phyloP scores from a whole-genome alignment of 2,888 invertebrate genomes.

The Lordiphosa fenestrarum region DNA sequence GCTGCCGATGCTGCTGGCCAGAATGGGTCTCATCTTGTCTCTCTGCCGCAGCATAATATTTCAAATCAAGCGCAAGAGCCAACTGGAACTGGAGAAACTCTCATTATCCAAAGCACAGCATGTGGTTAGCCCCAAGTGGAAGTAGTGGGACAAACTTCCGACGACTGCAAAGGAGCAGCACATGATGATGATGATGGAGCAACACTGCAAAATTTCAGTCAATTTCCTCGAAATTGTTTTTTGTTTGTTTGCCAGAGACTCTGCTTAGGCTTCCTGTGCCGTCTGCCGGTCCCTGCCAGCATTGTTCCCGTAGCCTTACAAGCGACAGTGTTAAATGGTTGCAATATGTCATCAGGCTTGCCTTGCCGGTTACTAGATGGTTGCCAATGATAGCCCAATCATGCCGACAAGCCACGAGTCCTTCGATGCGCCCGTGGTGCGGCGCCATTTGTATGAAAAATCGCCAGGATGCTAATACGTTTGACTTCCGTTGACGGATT shows the following conservation, averaged over 20 bases:
- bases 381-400: constrained; percentile 68
- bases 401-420: constrained; percentile 45
- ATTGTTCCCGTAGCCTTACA: constrained; percentile 51
- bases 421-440: constrained; percentile 42
- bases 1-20: constrained; percentile 14
- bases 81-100: constrained; percentile 27
- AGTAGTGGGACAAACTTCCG: constrained; percentile 55
- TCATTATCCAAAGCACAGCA: constrained; percentile 76
- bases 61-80: constrained; percentile 65
- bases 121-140: constrained; percentile 67
- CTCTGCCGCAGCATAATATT: constrained; percentile 64
- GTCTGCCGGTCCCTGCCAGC: constrained; percentile 28
- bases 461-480: constrained; percentile 79
- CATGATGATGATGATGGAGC: constrained; percentile 61
- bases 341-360: constrained; percentile 77
- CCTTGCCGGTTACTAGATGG: constrained; percentile 54
- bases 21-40: constrained; percentile 17
- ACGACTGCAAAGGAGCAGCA: constrained; percentile 35
- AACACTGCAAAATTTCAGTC: constrained; percentile 75
- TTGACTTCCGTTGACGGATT: constrained; percentile 80
- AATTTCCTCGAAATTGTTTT: constrained; percentile 74
- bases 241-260: constrained; percentile 65
- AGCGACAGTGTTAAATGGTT: constrained; percentile 78
- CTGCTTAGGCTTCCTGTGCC: constrained; percentile 54
- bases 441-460: constrained; percentile 78